Base-by-base conservation (phyloP, 2,797 vertebrate genomes). In the Danio tinwini region DNA sequence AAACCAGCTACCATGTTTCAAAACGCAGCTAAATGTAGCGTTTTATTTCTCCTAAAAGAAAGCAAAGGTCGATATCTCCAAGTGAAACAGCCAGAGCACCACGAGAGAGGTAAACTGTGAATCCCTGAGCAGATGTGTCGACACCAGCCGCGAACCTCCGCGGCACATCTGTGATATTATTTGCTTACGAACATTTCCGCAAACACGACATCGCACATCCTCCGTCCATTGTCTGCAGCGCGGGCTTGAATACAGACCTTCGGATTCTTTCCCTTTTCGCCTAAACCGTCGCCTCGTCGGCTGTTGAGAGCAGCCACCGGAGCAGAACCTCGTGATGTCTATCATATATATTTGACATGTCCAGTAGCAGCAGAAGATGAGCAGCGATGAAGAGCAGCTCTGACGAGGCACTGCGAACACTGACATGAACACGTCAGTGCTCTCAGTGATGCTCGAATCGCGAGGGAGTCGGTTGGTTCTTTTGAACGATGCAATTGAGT, bases 361-460 rank as follows among this genome's bases (percentile, higher is more conserved):
- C 83, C 77, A 62, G 69, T 47, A 8, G 62, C 42, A 55, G 21
- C 59, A 13, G n/a, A 55, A 55, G 61, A 19, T 55, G 64, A 29
- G 29, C 40, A 55, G 40, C 56, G 55, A 77, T 9, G 6, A 64
- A 39, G 49, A 55, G 9, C 9, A 55, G 9, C 9, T 16, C 39
- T 59, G 55, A 72, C 55, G 56, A 53, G 61, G 1, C 11, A 39
- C 39, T 55, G 58, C 44, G 9, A 83, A 82, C 81, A 76, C 62
- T 13, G 9, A 84, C 58, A 81, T 74, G 61, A 87, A 90, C 90
- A 92, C 91, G 90, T 92, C 92, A 91, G 74, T 42, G 1, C 49
- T 65, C 7, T 19, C 16, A 5, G 56, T 3, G 17, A 8, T 84
- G 14, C 78, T 77, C 80, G 16, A 69, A 37, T 55, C 50, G 69